Evolutionary conservation across 1,140 invertebrate species (phyloP).

Genomic region (Papilio glaucus): DNA sequence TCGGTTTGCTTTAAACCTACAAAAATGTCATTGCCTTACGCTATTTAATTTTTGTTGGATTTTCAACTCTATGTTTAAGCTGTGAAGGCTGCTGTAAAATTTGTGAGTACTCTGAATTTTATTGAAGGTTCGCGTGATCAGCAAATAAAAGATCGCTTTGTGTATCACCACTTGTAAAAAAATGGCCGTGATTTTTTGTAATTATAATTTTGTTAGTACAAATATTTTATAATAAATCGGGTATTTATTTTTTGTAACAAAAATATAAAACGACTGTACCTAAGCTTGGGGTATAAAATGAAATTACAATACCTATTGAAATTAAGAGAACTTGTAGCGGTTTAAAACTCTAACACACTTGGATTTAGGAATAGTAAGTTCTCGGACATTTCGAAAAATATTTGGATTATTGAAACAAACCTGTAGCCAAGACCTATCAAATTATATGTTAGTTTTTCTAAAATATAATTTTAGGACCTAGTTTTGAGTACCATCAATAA

Average conservation of each 20-base stretch:
- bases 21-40: slow-evolving; percentile 38
- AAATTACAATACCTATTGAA: neutral
- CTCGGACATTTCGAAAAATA: too few relatives aligned
- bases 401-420: too few relatives aligned
- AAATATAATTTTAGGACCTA: too few relatives aligned
- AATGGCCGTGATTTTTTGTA: slow-evolving; percentile 49
- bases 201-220: slow-evolving; percentile 30
- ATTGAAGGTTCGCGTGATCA: slow-evolving; percentile 48
- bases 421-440: too few relatives aligned
- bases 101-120: slow-evolving; percentile 41
- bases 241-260: slow-evolving; percentile 26
- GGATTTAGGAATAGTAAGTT: too few relatives aligned
- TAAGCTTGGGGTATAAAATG: slow-evolving; percentile 2
- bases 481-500: too few relatives aligned
- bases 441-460: too few relatives aligned
- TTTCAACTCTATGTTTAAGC: slow-evolving; percentile 23
- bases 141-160: slow-evolving; percentile 40
- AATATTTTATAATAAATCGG: slow-evolving; percentile 31
- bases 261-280: slow-evolving; percentile 2
- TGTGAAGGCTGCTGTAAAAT: neutral
- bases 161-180: slow-evolving; percentile 46
- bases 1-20: slow-evolving; percentile 32
- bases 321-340: neutral
- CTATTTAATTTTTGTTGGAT: slow-evolving; percentile 24
- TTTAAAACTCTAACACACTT: neutral